Percentiles rank a stretch among this genome's conserved stretches.
These are phyloP conservation scores for Microchirus variegatus DNA, from an alignment of 2,797 vertebrate species.

Conservation along the genomic window DNA sequence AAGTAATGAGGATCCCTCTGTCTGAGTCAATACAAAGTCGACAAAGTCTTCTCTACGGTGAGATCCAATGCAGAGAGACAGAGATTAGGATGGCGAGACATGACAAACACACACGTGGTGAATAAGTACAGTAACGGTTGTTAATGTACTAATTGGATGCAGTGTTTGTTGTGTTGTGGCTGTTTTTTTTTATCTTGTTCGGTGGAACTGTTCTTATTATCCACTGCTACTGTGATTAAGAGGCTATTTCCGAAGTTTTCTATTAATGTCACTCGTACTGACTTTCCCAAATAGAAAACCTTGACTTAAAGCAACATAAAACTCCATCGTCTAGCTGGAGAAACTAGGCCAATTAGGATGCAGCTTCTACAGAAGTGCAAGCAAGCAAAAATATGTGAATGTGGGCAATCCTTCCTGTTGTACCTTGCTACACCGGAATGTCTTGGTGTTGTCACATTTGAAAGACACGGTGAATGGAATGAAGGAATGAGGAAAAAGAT, in stretches of 20 bases:
- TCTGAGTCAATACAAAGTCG: conserved; percentile 28
- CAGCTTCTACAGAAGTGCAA: not conserved
- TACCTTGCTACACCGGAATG: not conserved
- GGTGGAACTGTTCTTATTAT: no score
- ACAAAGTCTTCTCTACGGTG: conserved; percentile 34
- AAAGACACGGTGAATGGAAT: conserved; percentile 1
- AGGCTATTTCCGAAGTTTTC: no score
- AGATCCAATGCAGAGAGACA: conserved; percentile 3
- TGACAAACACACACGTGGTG: not conserved
- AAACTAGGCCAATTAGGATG: not conserved
- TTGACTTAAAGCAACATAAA: not conserved
- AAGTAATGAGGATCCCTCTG: conserved; percentile 58
- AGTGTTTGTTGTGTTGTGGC: not conserved
- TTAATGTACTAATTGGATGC: not conserved
- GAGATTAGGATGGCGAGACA: conserved; percentile 5
- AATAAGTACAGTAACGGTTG: not conserved
- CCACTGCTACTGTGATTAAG: no score
- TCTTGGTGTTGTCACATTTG: conserved; percentile 1
- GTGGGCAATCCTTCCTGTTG: not conserved
- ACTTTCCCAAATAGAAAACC: conserved; percentile 7
- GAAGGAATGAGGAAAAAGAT: conserved; percentile 28
- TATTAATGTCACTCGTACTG: not conserved
- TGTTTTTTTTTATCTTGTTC: no score
- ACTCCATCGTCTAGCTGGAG: not conserved
- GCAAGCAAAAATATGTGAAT: not conserved